Base-by-base conservation (phyloP, 1,140 invertebrate genomes). In the Macrosteles quadrilineatus region DNA sequence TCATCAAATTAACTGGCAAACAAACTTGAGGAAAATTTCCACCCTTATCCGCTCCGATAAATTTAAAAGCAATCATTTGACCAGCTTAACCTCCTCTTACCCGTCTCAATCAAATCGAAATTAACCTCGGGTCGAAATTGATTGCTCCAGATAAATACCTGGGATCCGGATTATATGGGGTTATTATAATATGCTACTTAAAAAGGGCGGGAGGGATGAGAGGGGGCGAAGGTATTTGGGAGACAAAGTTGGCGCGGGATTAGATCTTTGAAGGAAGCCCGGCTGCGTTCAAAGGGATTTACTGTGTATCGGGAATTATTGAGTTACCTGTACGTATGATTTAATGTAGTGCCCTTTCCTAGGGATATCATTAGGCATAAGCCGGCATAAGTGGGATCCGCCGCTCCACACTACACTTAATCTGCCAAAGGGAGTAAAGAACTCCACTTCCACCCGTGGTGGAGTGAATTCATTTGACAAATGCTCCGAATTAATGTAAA, bases 271-370 rank as follows among this genome's bases (percentile, higher is more conserved):
- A 66, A 66, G 63, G 63, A 66, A 66, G 63, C 63, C 63, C 63
- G 3, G 63, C 40, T 29, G 29, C 45, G 68, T 63, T 69, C 68
- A 69, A 69, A 69, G 68, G 68, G 68, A 69, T 69, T 69, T 69
- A 47, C 57, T 63, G 68, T 69, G 68, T 69, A 69, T 69, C 43
- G 45, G 45, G 68, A 69, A 69, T 69, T 69, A 69, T 69, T 69
- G 68, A 69, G 68, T 69, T 69, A 69, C 53, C 36, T 4, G 32
- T 36, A 36, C 62, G 68, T 59, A 69, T 69, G 68, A 69, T 69
- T 69, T 69, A 69, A 69, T 64, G 68, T 69, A 32, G 55, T 62
- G 55, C 36, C 68, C 59, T 62, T 69, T 66, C 40, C 63, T 59
- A 69, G 57, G 53, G 68, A 69, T 69, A 69, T 69, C 68, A 69